phyloP scores from a whole-genome alignment of 2,113 vertebrate species.

The Fulica atra region DNA sequence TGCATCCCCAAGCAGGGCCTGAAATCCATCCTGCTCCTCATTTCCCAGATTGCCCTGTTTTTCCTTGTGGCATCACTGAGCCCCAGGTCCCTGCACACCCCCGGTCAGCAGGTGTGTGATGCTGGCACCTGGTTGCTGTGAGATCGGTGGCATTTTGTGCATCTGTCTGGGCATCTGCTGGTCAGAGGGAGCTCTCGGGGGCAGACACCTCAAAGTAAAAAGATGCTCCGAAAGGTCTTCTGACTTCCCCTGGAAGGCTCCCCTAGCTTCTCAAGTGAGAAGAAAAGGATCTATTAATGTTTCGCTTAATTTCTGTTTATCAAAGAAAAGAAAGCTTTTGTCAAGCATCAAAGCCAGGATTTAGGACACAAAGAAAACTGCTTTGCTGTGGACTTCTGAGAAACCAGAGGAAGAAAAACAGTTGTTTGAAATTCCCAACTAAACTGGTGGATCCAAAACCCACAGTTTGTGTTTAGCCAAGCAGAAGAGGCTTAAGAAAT shows the following conservation, averaged over 20 bases:
- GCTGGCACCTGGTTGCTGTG: not conserved
- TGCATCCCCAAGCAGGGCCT: not conserved
- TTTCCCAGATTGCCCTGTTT: not conserved
- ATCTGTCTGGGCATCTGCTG: not conserved
- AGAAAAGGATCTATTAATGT: conserved; percentile 37
- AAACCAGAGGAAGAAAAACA: not conserved
- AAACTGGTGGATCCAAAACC: not conserved
- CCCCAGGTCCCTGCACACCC: too few relatives aligned
- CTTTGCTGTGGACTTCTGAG: conserved; percentile 6
- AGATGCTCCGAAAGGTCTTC: not conserved
- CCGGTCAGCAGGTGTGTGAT: accelerated
- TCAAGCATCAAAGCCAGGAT: conserved; percentile 11
- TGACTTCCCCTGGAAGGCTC: not conserved
- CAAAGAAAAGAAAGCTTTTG: conserved; percentile 61
- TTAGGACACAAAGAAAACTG: conserved; percentile 2
- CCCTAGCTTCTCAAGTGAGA: conserved; percentile 5
- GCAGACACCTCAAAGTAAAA: not conserved
- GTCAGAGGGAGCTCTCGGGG: not conserved
- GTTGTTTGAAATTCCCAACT: conserved; percentile 6
- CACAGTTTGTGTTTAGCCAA: not conserved
- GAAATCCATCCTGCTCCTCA: accelerated
- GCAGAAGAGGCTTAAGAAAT: not conserved
- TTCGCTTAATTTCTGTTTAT: conserved; percentile 63
- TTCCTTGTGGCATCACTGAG: not conserved
- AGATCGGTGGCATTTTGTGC: accelerated